A percentile compares a stretch with the other conserved stretches of the same genome.
These are phyloP conservation scores for Myodes glareolus DNA, from an alignment of 2,113 vertebrate genomes.

Conservation along the genomic window DNA sequence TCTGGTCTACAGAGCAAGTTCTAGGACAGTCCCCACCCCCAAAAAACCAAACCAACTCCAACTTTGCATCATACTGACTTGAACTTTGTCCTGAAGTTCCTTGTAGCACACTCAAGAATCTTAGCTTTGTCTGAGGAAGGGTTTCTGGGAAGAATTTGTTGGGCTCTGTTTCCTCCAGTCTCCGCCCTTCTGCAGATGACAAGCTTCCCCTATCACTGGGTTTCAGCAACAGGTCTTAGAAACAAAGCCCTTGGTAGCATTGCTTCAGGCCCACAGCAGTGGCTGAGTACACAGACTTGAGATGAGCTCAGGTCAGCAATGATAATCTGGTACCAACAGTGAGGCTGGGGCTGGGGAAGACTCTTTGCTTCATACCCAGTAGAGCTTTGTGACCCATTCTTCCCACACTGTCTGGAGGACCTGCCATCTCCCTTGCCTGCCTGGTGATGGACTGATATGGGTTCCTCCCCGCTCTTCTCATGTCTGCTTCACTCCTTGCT, in stretches of 20 bases:
- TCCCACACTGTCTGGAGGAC: neutral
- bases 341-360: neutral
- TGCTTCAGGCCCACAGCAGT: neutral
- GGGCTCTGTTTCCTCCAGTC: neutral
- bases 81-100: too few species aligned
- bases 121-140: neutral
- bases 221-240: neutral
- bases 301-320: neutral
- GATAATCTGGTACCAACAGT: neutral
- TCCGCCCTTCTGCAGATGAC: too few species aligned
- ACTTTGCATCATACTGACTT: neutral
- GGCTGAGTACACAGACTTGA: neutral
- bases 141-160: neutral
- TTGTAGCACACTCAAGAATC: neutral
- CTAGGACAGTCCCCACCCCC: too few species aligned
- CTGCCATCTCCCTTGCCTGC: too few species aligned
- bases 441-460: neutral
- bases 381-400: neutral
- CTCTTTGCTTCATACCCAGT: neutral
- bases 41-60: too few species aligned
- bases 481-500: rapidly evolving
- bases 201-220: neutral
- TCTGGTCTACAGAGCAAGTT: too few species aligned
- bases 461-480: neutral
- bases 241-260: neutral